A percentile compares a stretch with the other conserved stretches of the same genome.
Evolutionary conservation across 2,113 vertebrate genomes (phyloP).

Genomic region (Malurus cyaneus): DNA sequence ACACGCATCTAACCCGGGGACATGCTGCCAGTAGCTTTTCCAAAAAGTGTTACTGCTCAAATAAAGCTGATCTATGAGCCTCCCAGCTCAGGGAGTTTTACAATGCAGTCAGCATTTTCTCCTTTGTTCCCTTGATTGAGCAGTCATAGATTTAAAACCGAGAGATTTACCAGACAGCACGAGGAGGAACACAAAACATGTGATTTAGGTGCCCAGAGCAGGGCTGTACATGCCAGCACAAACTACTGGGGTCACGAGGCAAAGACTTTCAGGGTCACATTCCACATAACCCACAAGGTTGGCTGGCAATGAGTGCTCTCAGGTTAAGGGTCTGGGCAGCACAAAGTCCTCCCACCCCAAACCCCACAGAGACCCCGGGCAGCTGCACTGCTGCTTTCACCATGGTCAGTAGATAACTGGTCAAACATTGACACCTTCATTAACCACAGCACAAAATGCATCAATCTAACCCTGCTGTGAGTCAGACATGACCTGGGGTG

Average conservation of each 20-base stretch:
- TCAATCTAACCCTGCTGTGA: accelerated
- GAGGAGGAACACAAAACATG: not conserved
- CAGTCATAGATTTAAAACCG: conserved; percentile 16
- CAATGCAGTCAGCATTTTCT: conserved; percentile 45
- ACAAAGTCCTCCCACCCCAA: not conserved
- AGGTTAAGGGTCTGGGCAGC: not conserved
- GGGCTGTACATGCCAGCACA: not conserved
- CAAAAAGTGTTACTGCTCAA: conserved; percentile 21
- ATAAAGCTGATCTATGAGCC: conserved; percentile 60
- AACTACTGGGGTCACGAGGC: not conserved
- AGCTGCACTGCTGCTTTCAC: not conserved
- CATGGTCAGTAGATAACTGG: accelerated
- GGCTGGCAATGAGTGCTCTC: not conserved
- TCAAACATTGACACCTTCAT: not conserved
- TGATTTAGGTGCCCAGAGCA: not conserved
- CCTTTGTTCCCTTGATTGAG: conserved; percentile 39
- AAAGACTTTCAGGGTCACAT: not conserved
- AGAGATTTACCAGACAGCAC: not conserved
- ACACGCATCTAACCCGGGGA: not conserved
- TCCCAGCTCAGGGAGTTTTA: conserved; percentile 13
- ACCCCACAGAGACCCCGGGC: accelerated
- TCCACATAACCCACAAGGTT: accelerated
- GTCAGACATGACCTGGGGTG: not conserved
- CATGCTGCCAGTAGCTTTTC: not conserved
- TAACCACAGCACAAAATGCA: not conserved